Evolutionary conservation across 2,113 vertebrate species (phyloP), one percentile per base, ranked within the genome.

Genomic region (Mesitornis unicolor): DNA sequence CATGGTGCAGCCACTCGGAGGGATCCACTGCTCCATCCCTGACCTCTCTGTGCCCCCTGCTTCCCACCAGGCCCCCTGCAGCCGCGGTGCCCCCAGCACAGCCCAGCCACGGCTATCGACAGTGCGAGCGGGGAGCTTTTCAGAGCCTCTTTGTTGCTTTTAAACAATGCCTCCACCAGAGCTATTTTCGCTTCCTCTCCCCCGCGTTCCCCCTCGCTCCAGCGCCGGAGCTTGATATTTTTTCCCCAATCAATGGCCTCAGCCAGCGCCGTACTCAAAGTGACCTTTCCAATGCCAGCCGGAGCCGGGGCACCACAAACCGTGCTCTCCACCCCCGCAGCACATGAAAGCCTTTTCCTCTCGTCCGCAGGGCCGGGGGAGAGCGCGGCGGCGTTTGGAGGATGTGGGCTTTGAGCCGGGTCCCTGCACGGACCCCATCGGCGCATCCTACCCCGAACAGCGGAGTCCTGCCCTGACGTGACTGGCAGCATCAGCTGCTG

Each of bases 131-230:
- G 91, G 96, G 74, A 97, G 80, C 91, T 95, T 93, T 94, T 95
- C 92, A 96, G 83, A 29, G 95, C 95, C 89, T 96, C 85, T 98
- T 97, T 97, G 96, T 98, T 97, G 95, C 82, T 85, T 96, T 97
- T 95, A 96, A 94, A 98, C 96, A 97, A 98, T 93, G 95, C 69
- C 89, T 79, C 77, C 94, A 97, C 96, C 91, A 57, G 90, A 64
- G 92, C 91, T 95, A 95, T 97, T 94, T 96, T 97, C 2, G 84
- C 84, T 92, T 75, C 91, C 96, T 95, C 96, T 92, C 91, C 86
- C 89, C 87, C 38, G 33, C 92, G 43, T 56, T 68, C 61, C 71
- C 80, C 29, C 63, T 64, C 87, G 36, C 4, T 51, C 36, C 86
- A 84, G 81, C 6, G 4, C 84, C 7, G 26, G 81, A 78, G 36